Base-by-base conservation (phyloP, 35 echinoderm and acorn worm genomes). In the Ptychodera flava region DNA sequence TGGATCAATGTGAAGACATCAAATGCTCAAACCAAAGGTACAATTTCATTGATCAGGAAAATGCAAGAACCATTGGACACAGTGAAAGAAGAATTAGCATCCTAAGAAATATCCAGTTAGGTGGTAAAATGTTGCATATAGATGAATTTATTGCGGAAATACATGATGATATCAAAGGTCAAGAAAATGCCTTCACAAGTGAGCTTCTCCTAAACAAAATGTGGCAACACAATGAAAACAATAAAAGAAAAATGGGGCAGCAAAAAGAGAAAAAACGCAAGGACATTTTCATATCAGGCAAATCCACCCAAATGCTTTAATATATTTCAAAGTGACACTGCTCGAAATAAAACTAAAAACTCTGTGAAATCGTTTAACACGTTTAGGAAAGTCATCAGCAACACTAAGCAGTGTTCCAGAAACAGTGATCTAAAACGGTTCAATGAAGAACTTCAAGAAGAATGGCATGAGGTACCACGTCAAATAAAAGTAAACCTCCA, bases 41-140 rank as follows among this genome's bases (percentile, higher is more conserved):
- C n/a, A n/a, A n/a, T n/a, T n/a, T n/a, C n/a, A n/a, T n/a, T n/a
- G n/a, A n/a, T n/a, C n/a, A n/a, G n/a, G n/a, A n/a, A n/a, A n/a
- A n/a, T n/a, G n/a, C n/a, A n/a, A n/a, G n/a, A n/a, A n/a, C n/a
- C n/a, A n/a, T 85, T 12, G 84, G 84, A 6, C 15, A 32, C 33
- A 31, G 31, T 10, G 84, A 64, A 53, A 10, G 32, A 31, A 85
- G 84, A 53, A 85, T 85, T 37, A 33, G 38, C 53, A 64, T 85
- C 77, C 36, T 85, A 1, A n/a, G n/a, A n/a, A n/a, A n/a, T n/a
- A n/a, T n/a, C n/a, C n/a, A n/a, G n/a, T n/a, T n/a, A n/a, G n/a
- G n/a, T n/a, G n/a, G n/a, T n/a, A n/a, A n/a, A n/a, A n/a, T n/a
- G n/a, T n/a, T n/a, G n/a, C n/a, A n/a, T n/a, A n/a, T n/a, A n/a